Conservation (phyloP, 2,888 invertebrate genomes). For the Nebria salina region DNA sequence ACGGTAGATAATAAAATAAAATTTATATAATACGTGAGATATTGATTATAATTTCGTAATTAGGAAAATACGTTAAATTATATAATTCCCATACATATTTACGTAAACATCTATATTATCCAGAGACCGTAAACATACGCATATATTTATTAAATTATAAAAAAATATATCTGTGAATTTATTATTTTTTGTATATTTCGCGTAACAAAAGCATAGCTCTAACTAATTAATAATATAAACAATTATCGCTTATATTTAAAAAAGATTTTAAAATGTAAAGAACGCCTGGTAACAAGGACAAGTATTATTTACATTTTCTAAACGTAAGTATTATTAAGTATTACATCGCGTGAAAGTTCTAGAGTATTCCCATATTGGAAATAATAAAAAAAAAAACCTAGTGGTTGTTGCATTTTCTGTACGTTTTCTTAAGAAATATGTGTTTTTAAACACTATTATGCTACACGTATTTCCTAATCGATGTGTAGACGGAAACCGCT, state of each 20-base stretch:
- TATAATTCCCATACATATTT: not conserved
- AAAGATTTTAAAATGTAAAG: not conserved
- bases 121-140: too few species aligned
- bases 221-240: not conserved
- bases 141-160: too few species aligned
- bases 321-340: not conserved
- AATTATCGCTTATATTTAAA: not conserved
- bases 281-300: not conserved
- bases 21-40: not conserved
- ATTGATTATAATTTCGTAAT: not conserved
- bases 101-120: not conserved
- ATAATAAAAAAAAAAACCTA: not conserved
- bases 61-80: not conserved
- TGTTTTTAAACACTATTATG: not conserved
- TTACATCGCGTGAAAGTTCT: conserved; percentile 11
- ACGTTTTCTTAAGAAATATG: not conserved
- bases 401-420: not conserved
- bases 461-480: not conserved
- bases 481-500: conserved; percentile 34
- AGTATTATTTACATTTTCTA: not conserved
- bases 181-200: not conserved
- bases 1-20: not conserved
- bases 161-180: too few species aligned
- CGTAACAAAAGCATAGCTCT: not conserved
- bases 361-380: conserved; percentile 7